Conservation (phyloP, 2,888 invertebrate species). For the Dinocampus coccinellae region DNA sequence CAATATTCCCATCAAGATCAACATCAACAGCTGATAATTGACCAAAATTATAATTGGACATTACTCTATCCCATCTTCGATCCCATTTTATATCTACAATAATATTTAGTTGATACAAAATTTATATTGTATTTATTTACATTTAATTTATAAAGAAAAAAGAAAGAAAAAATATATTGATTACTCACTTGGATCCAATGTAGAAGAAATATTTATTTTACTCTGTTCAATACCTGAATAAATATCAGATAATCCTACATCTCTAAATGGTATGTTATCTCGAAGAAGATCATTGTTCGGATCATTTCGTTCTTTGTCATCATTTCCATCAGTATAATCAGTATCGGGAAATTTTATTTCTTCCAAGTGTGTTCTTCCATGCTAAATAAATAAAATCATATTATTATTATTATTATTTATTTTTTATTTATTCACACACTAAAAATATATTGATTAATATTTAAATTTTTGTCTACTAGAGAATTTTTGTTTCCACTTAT, state of each 20-base stretch:
- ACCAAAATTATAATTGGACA: slow-evolving; percentile 71
- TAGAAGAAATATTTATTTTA: slow-evolving; percentile 37
- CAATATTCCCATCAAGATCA: slow-evolving; percentile 79
- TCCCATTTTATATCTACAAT: slow-evolving; percentile 58
- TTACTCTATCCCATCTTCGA: slow-evolving; percentile 49
- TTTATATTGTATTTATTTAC: background rate
- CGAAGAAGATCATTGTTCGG: slow-evolving; percentile 42
- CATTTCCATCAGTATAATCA: slow-evolving; percentile 55
- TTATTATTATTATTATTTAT: background rate
- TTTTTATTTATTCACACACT: background rate
- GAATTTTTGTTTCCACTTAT: background rate
- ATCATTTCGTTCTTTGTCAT: slow-evolving; percentile 54
- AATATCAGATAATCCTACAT: slow-evolving; percentile 27
- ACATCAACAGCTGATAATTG: slow-evolving; percentile 87
- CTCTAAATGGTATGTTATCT: slow-evolving; percentile 43
- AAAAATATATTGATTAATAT: slow-evolving; percentile 2
- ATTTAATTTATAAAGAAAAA: background rate
- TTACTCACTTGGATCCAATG: slow-evolving; percentile 56
- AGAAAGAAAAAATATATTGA: background rate
- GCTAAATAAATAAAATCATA: slow-evolving; percentile 16
- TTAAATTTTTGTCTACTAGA: background rate
- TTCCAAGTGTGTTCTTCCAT: slow-evolving; percentile 43
- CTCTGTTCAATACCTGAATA: slow-evolving; percentile 19
- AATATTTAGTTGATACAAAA: background rate
- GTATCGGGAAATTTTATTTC: slow-evolving; percentile 47